Evolutionary conservation across 2,797 vertebrate genomes (phyloP).

Genomic region (Danionella dracula): DNA sequence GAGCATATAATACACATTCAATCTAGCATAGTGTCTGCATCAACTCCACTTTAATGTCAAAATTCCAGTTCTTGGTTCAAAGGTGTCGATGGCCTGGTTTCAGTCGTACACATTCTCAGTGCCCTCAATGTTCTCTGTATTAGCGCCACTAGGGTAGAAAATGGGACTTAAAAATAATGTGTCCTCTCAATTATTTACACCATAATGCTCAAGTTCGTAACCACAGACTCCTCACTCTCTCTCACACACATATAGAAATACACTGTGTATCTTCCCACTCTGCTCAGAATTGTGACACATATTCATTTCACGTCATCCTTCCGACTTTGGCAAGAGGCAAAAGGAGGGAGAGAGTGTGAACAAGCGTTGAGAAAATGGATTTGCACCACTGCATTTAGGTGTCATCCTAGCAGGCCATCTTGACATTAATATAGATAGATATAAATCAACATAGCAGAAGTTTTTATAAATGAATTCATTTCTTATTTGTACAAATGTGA

Average conservation of each 20-base stretch:
- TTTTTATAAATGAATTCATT: conserved; percentile 42
- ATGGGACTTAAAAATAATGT: conserved; percentile 70
- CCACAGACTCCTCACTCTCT: conserved; percentile 38
- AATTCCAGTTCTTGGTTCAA: conserved; percentile 24
- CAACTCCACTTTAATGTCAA: conserved; percentile 14
- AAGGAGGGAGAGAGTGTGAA: conserved; percentile 46
- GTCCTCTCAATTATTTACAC: conserved; percentile 69
- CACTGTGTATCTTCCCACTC: conserved; percentile 65
- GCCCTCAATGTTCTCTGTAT: conserved; percentile 63
- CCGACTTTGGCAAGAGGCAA: conserved; percentile 63
- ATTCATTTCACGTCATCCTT: conserved; percentile 71
- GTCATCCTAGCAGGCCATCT: conserved; percentile 68
- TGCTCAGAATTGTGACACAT: conserved; percentile 65
- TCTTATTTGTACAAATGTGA: conserved; percentile 43
- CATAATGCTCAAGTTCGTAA: conserved; percentile 64
- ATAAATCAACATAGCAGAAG: conserved; percentile 75
- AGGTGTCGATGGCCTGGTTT: conserved; percentile 41
- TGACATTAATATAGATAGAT: conserved; percentile 79
- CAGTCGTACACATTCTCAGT: conserved; percentile 57
- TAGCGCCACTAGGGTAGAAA: conserved; percentile 64
- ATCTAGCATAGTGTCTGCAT: conserved; percentile 18
- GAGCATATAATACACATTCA: conserved; percentile 1
- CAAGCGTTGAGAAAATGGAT: conserved; percentile 51
- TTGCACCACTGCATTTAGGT: conserved; percentile 68
- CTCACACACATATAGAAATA: conserved; percentile 34